Base-by-base conservation (phyloP, 2,888 invertebrate genomes). In the Priocnemis perturbator region DNA sequence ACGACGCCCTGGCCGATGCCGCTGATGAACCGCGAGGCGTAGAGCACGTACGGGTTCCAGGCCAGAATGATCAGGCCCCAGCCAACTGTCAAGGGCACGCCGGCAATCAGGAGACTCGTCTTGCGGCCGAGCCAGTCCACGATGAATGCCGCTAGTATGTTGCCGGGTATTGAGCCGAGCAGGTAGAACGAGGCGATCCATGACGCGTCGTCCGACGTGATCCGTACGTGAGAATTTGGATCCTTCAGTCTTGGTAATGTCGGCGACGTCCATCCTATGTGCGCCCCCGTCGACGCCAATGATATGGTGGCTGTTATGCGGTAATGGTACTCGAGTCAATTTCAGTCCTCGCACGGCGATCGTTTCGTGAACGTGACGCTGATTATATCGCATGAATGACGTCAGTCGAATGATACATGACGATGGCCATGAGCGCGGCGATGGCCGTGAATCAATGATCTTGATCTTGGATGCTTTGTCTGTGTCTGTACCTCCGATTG, bases 1-100 rank as follows among this genome's bases (percentile, higher is more conserved):
- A 92, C 90, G 3, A 91, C 89, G n/a, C 92, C 92, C 50, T 91
- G 93, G 0, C 93, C 92, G 14, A 93, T 85, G 0, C 94, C 94
- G 45, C 92, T 92, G 84, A 93, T 90, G 89, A 93, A 87, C 63
- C 92, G 88, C 0, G 91, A 90, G 5, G 91, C 89, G 86, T 93
- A 92, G n/a, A 94, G 89, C 57, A 91, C 83, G 52, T 90, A 87
- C 0, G 92, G 91, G 3, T 90, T 91, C 61, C 90, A 89, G 30
- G 93, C 93, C 45, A 91, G 87, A 73, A 93, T 92, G 77, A 94
- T 91, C 77, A 93, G 88, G 45, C 93, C 84, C 91, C 92, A 92
- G 77, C 92, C 92, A 74, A 91, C 64, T 45, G 91, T 86, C 20
- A 93, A 91, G 0, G 93, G 93, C 7, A 93, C 80, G 0, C 91